phyloP scores from a whole-genome alignment of 2,797 vertebrate genomes.

The Tapera naevia region DNA sequence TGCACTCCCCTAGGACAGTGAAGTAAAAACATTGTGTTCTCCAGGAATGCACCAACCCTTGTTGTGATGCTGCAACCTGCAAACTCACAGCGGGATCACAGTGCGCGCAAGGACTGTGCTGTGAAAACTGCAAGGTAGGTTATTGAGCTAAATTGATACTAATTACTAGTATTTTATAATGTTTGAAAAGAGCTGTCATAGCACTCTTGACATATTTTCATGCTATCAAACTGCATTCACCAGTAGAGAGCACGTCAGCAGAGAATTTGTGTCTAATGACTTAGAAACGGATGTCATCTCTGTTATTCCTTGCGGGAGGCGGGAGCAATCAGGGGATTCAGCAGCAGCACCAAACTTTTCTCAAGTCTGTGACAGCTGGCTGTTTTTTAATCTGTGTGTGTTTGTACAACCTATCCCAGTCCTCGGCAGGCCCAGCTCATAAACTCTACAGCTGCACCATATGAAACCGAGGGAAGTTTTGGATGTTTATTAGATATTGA shows the following conservation, averaged over 20 bases:
- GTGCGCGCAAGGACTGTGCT: constrained; percentile 85
- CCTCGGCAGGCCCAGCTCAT: not conserved
- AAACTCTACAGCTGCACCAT: not conserved
- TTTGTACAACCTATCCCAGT: not conserved
- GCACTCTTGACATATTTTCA: not conserved
- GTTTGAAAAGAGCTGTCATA: not conserved
- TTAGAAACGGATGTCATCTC: not conserved
- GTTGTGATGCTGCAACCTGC: constrained; percentile 87
- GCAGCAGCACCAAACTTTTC: not conserved
- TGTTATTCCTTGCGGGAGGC: not conserved
- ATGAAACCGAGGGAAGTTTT: not conserved
- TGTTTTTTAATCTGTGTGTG: not conserved
- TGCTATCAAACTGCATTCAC: not conserved
- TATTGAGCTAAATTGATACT: not conserved
- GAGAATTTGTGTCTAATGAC: not conserved
- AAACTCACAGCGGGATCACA: constrained; percentile 78
- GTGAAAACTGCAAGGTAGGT: constrained; percentile 85
- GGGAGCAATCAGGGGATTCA: not conserved
- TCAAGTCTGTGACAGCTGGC: not conserved
- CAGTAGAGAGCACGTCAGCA: not conserved
- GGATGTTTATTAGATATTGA: not conserved
- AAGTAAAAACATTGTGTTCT: not conserved
- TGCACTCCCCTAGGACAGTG: not conserved
- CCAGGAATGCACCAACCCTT: constrained; percentile 83
- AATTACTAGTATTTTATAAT: not conserved